These are phyloP conservation scores for Heteromormyrus szaboi DNA, from an alignment of 2,797 vertebrate species.

Conservation along the genomic window DNA sequence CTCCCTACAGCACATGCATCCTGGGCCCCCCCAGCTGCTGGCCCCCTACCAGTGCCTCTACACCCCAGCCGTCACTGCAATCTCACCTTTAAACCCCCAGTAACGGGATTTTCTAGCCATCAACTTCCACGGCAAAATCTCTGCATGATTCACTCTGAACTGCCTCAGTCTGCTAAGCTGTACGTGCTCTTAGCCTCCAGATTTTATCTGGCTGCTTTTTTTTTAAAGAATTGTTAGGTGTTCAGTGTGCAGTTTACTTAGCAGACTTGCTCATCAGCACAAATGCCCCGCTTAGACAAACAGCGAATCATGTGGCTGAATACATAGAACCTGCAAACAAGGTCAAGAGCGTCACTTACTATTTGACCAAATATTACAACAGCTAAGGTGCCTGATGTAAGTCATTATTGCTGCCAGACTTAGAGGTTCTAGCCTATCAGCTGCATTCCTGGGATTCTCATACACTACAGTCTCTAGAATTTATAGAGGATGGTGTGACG, in stretches of 20 bases:
- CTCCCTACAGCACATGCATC: no score
- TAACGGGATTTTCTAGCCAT: background rate
- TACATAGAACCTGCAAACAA: background rate
- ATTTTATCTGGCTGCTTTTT: background rate
- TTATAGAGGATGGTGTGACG: background rate
- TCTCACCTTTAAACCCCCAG: background rate
- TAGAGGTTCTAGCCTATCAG: background rate
- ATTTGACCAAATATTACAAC: background rate
- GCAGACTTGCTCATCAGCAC: background rate
- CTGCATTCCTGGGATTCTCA: background rate
- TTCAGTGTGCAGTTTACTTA: background rate
- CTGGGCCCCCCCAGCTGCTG: background rate
- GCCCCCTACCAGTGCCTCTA: background rate
- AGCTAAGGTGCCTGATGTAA: background rate
- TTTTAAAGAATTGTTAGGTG: background rate
- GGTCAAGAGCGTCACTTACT: background rate
- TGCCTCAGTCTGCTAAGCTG: background rate
- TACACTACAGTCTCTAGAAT: background rate
- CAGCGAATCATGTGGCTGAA: background rate
- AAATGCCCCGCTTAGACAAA: background rate
- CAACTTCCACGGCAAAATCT: background rate
- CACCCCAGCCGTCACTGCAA: background rate
- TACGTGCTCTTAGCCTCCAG: background rate
- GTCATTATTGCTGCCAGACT: background rate
- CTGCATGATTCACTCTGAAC: background rate